A percentile compares a stretch with the other conserved stretches of the same genome.
Evolutionary conservation across 2,888 invertebrate species (phyloP).

Genomic region (Meiosimyza platycephala): DNA sequence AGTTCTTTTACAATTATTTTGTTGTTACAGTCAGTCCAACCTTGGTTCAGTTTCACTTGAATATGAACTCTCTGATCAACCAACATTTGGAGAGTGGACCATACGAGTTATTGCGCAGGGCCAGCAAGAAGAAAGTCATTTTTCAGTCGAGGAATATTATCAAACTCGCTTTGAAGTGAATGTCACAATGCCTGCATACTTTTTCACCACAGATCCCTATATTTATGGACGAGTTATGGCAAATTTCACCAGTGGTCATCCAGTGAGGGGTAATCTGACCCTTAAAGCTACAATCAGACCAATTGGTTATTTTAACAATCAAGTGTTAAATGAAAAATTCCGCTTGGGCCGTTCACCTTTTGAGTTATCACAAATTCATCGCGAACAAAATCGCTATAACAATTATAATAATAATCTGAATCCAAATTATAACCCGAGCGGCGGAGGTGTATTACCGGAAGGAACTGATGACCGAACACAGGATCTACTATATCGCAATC

Average conservation of each 20-base stretch:
- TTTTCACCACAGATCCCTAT: conserved; percentile 86
- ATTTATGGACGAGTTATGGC: conserved; percentile 91
- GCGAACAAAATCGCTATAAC: conserved; percentile 50
- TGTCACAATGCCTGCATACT: conserved; percentile 95
- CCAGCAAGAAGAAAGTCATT: conserved; percentile 86
- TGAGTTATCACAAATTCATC: conserved; percentile 50
- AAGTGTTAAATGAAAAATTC: conserved; percentile 70
- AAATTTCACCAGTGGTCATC: conserved; percentile 94
- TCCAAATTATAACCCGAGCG: conserved; percentile 45
- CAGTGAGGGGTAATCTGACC: conserved; percentile 89
- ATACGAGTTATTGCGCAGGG: conserved; percentile 90
- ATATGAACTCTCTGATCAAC: conserved; percentile 91
- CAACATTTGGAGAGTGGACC: conserved; percentile 92
- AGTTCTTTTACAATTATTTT: not conserved
- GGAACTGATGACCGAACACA: conserved; percentile 48
- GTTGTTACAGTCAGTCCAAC: conserved; percentile 77
- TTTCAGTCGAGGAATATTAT: conserved; percentile 94
- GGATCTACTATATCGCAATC: conserved; percentile 67
- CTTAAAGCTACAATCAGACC: conserved; percentile 82
- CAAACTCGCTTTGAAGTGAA: conserved; percentile 94
- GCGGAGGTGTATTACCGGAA: conserved; percentile 45
- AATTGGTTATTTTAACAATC: conserved; percentile 73
- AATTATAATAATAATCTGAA: conserved; percentile 51
- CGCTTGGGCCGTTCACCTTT: conserved; percentile 64
- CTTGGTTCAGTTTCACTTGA: conserved; percentile 92